Percentiles rank a stretch among this genome's conserved stretches.
Conservation (phyloP, 2,888 invertebrate species). For the Euzetes globulus region DNA sequence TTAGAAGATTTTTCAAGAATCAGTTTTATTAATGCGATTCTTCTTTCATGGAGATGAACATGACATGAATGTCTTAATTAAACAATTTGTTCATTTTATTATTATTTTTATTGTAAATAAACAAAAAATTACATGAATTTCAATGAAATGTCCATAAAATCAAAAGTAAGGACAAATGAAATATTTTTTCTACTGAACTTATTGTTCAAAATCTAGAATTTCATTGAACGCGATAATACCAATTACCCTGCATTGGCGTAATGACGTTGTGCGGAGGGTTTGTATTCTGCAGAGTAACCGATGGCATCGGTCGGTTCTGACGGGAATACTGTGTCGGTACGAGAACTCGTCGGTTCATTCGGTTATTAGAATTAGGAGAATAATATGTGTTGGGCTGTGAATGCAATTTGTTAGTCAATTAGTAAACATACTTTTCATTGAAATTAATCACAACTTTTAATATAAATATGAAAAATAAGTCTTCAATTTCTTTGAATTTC, state of each 20-base stretch:
- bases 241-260: conserved; percentile 13
- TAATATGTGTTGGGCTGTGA: not conserved
- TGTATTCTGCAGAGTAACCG: not conserved
- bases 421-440: not conserved
- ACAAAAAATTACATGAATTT: no score
- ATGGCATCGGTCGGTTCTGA: not conserved
- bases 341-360: not conserved
- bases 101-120: no score
- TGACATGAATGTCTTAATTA: no score
- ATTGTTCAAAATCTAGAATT: not conserved
- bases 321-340: not conserved
- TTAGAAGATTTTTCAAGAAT: no score
- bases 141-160: no score
- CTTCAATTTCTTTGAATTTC: not conserved
- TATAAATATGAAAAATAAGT: not conserved
- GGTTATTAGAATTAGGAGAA: not conserved
- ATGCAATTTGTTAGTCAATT: not conserved
- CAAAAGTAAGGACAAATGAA: no score
- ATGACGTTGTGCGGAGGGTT: conserved; percentile 16
- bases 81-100: no score
- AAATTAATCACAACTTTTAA: not conserved
- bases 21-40: no score
- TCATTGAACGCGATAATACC: conserved; percentile 26
- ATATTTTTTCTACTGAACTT: no score
- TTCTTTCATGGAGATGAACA: no score